Conservation (phyloP, 1,140 invertebrate species). For the Trissolcus basalis region DNA sequence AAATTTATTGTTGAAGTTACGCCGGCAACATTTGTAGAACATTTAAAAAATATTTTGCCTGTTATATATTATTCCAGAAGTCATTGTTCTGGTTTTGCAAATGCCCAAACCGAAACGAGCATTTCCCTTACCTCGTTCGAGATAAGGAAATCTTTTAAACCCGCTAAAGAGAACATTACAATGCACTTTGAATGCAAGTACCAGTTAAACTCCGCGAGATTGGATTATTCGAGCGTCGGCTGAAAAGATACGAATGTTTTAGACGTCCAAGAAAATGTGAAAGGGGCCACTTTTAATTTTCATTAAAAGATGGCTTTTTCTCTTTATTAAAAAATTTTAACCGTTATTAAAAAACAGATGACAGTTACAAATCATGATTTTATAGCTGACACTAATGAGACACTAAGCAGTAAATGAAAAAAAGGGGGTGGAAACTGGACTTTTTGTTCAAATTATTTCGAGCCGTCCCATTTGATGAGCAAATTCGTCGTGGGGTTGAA, state of each 20-base stretch:
- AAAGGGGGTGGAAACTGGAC: no score
- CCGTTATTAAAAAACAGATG: no score
- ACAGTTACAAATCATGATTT: no score
- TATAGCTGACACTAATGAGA: no score
- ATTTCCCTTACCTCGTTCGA: slow-evolving; percentile 47
- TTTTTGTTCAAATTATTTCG: no score
- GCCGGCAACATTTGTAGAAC: no score
- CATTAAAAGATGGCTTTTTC: background rate
- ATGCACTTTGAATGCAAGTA: slow-evolving; percentile 46
- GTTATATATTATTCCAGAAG: no score
- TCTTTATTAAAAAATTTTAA: background rate
- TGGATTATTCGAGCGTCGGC: slow-evolving; percentile 27
- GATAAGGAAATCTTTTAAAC: slow-evolving; percentile 57
- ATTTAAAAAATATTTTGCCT: no score
- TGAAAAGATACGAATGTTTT: slow-evolving; percentile 26
- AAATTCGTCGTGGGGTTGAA: background rate
- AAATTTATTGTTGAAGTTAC: no score
- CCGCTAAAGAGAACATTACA: slow-evolving; percentile 47
- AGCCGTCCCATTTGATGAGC: background rate
- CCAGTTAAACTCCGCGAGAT: slow-evolving; percentile 34
- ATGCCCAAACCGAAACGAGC: slow-evolving; percentile 8
- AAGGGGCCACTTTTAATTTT: slow-evolving; percentile 1
- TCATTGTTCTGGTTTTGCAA: background rate
- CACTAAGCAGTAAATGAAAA: no score
- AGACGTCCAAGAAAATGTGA: slow-evolving; percentile 10